phyloP scores from a whole-genome alignment of 2,888 invertebrate genomes.

The Calephelis perditalis region DNA sequence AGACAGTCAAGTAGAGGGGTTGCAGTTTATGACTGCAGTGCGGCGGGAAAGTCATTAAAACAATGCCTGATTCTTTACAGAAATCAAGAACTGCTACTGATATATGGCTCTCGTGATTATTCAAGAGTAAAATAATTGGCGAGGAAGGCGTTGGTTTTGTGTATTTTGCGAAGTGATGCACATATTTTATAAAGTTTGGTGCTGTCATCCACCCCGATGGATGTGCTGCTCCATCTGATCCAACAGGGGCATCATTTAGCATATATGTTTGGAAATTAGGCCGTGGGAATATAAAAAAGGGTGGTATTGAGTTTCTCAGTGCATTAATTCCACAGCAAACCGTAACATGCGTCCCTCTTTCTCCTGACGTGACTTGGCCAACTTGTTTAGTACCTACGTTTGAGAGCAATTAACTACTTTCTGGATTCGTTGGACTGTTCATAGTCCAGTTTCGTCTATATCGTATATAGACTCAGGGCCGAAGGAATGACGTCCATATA shows the following conservation, averaged over 20 bases:
- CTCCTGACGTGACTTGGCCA: slow-evolving; percentile 26
- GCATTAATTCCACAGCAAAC: slow-evolving; percentile 26
- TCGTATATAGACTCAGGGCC: slow-evolving; percentile 19
- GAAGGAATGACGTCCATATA: slow-evolving; percentile 19
- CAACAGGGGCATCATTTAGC: slow-evolving; percentile 17
- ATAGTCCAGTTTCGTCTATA: slow-evolving; percentile 15
- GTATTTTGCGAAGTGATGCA: slow-evolving; percentile 12
- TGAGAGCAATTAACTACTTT: slow-evolving; percentile 26
- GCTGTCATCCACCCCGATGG: slow-evolving; percentile 16
- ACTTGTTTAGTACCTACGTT: slow-evolving; percentile 26
- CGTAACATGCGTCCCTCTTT: slow-evolving; percentile 25
- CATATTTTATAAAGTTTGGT: neutral
- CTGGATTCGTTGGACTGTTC: slow-evolving; percentile 21
- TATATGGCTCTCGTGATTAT: no score
- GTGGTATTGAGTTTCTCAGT: slow-evolving; percentile 20
- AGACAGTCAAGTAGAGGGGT: neutral
- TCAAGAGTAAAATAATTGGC: no score
- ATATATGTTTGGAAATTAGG: slow-evolving; percentile 12
- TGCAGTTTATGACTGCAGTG: neutral
- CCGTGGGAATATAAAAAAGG: slow-evolving; percentile 11
- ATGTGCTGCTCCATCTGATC: slow-evolving; percentile 17
- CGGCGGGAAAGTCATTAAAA: slow-evolving; percentile 1
- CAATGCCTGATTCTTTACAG: slow-evolving; percentile 1
- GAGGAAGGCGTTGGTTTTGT: neutral
- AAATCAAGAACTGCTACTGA: no score